These are phyloP conservation scores for Parascotia fuliginaria DNA, from an alignment of 2,888 invertebrate species.

Conservation along the genomic window DNA sequence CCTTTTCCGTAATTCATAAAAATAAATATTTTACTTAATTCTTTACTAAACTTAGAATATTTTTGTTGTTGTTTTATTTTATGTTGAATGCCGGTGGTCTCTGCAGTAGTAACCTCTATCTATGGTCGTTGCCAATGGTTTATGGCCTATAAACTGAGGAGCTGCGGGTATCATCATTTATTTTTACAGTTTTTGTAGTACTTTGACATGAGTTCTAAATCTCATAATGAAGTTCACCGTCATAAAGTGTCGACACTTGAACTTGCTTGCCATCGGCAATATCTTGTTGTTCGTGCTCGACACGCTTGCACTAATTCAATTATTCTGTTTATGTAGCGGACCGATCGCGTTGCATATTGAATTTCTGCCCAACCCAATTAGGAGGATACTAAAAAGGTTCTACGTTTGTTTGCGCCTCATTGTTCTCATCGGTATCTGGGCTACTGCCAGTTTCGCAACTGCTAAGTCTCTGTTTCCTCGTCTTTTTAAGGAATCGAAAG, in stretches of 20 bases:
- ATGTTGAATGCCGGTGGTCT: constrained; percentile 15
- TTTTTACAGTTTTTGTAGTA: neutral
- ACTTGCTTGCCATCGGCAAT: constrained; percentile 36
- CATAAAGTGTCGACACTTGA: constrained; percentile 9
- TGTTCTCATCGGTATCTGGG: constrained; percentile 78
- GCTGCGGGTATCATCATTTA: constrained; percentile 5
- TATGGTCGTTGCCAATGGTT: constrained; percentile 13
- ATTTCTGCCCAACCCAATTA: constrained; percentile 79
- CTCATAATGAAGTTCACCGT: neutral
- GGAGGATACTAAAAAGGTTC: constrained; percentile 80
- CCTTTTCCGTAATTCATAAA: constrained; percentile 5
- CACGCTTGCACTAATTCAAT: constrained; percentile 78
- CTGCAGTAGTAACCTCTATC: constrained; percentile 13
- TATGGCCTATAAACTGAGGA: constrained; percentile 19
- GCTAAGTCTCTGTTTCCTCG: constrained; percentile 66
- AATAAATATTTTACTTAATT: neutral
- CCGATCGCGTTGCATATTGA: constrained; percentile 81
- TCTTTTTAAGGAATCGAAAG: constrained; percentile 83
- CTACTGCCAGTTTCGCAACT: constrained; percentile 73
- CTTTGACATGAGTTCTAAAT: neutral
- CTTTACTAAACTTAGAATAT: neutral
- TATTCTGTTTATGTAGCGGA: constrained; percentile 78
- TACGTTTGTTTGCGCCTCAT: constrained; percentile 75
- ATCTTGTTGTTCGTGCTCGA: constrained; percentile 57
- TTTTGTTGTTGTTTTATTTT: constrained; percentile 9